Base-by-base conservation (phyloP, 1,140 invertebrate genomes). In the Dermatophagoides farinae region DNA sequence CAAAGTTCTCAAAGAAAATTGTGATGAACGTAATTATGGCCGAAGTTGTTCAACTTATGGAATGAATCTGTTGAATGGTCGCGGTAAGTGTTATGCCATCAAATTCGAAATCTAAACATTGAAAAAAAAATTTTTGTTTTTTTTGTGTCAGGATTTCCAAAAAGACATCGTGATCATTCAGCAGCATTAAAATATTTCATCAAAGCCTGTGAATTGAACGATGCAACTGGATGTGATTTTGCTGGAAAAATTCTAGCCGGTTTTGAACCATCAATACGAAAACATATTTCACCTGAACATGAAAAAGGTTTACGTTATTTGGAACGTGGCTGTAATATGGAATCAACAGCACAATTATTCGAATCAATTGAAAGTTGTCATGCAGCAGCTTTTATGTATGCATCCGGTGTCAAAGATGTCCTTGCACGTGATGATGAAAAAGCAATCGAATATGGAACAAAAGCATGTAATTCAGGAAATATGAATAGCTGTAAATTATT, bases 11-110 rank as follows among this genome's bases (percentile, higher is more conserved):
- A 81, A 84, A 73, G 77, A 74, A 37, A 93, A 86, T 71, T 95
- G 89, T 72, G 82, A 90, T 68, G 80, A 86, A 54, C 80, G 81
- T 64, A 80, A 83, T 62, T 86, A 78, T 71, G 78, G 76, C 6
- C 83, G 79, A 68, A 92, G 88, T 68, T 95, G 89, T 69, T 78
- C 80, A 49, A 90, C 91, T 73, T 84, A 77, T 71, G 89, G 80
- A 6, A 82, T 80, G 64, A 88, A 85, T 64, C 63, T 58, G 25
- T 69, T 72, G 43, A 20, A 68, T 4, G 75, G 75, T 38, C 67
- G 62, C 70, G 71, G 69, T 68, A 38, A 39, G 20, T 54, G 43
- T 16, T 39, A 44, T 51, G 20, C n/a, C n/a, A 46, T 20, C 8
- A 65, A 57, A 14, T 12, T 43, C 23, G 40, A 12, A n/a, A n/a